Base-by-base conservation (phyloP, 2,888 invertebrate species). In the Rhyacophila evoluta region DNA sequence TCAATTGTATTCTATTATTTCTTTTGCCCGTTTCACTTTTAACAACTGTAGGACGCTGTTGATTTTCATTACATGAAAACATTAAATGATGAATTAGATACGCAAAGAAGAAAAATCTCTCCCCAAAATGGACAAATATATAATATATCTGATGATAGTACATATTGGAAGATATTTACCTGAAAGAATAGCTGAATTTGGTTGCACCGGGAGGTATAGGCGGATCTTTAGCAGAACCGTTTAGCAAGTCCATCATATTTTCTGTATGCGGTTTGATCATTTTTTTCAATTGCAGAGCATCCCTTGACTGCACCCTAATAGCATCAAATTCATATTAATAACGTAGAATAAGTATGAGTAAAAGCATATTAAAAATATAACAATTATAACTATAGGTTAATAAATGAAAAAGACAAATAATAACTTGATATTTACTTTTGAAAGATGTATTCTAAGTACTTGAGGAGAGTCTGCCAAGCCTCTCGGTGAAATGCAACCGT, bases 161-260 rank as follows among this genome's bases (percentile, higher is more conserved):
- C n/a, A n/a, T n/a, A n/a, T n/a, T n/a, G n/a, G n/a, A n/a, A n/a
- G n/a, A n/a, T 28, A 27, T 19, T 12, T 82, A 89, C 90, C 93
- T 89, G 37, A 92, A 91, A 0, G 94, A 93, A 84, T 94, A 92
- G 81, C 94, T 94, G 84, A 94, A 93, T 85, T 94, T 94, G 0
- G 94, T 93, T 5, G 93, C 93, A 5, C 94, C 95, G 0, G 94
- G 92, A 0, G 95, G 95, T 55, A 95, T 93, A 0, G 95, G 95
- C 3, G 93, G 93, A 83, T 93, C 93, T 0, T 87, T 86, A 75
- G 89, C 87, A 0, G 89, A 86, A 69, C 85, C 84, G 87, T 87
- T 87, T 81, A 89, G 81, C 27, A 85, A 85, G 11, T 87, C 85
- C 88, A 88, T 88, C 4, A 89, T 76, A 0, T 85, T 83, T 73